A percentile compares a stretch with the other conserved stretches of the same genome.
These are phyloP conservation scores for Oceanites oceanicus DNA, from an alignment of 2,113 vertebrate genomes.

Conservation along the genomic window DNA sequence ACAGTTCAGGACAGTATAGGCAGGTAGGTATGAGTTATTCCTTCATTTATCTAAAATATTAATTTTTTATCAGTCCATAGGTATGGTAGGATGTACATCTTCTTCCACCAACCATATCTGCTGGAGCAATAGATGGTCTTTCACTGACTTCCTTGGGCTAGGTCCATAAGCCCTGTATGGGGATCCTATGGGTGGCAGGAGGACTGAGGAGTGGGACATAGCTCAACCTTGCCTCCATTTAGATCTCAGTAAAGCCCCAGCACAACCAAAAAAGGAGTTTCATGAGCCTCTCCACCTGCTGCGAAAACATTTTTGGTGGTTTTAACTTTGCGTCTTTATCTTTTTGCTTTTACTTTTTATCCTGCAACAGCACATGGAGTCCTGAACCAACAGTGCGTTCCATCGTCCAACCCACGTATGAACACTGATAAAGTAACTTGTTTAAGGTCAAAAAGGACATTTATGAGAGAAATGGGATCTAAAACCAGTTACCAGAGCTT, in stretches of 20 bases:
- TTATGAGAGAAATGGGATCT: not conserved
- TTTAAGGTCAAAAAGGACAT: constrained; percentile 29
- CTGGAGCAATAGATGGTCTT: not conserved
- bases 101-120: not conserved
- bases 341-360: not conserved
- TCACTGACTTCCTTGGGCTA: not conserved
- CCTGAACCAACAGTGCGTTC: not conserved
- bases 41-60: not conserved
- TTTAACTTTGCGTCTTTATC: not conserved
- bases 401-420: not conserved
- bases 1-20: not conserved
- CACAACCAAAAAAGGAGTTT: not conserved
- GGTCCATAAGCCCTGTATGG: not conserved
- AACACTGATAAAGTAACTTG: constrained; percentile 10
- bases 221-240: not conserved
- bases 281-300: not conserved
- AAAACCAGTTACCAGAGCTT: not conserved
- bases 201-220: not conserved
- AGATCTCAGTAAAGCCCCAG: not conserved
- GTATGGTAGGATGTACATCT: not conserved
- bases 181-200: not conserved
- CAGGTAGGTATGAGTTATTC: not conserved
- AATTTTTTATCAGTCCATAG: not conserved
- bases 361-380: not conserved
- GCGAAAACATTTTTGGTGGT: not conserved